phyloP scores from a whole-genome alignment of 2,113 vertebrate species.

The Ursus arctos region DNA sequence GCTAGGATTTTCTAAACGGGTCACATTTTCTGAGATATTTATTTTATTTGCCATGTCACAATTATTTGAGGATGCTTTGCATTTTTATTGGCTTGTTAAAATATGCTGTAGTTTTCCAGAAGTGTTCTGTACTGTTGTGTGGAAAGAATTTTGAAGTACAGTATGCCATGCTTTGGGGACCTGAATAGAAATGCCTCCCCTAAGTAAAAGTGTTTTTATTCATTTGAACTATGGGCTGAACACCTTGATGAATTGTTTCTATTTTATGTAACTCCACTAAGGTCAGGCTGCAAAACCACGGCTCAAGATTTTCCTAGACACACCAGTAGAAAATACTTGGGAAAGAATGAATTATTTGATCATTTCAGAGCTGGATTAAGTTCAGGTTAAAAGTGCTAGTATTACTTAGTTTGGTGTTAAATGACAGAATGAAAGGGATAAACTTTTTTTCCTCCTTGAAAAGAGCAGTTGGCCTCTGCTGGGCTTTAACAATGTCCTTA shows the following conservation, averaged over 20 bases:
- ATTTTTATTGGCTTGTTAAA: conserved; percentile 46
- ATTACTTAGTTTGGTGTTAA: background rate
- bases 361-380: background rate
- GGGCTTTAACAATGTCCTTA: no score
- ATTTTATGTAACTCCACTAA: background rate
- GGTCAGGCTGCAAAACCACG: background rate
- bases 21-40: background rate
- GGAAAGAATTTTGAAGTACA: background rate
- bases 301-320: background rate
- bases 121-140: background rate
- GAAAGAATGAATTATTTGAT: background rate
- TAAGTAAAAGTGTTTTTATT: background rate
- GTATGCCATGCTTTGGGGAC: background rate
- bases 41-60: background rate
- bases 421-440: background rate
- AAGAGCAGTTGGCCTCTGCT: no score
- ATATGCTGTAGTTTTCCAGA: background rate
- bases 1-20: background rate
- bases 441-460: background rate
- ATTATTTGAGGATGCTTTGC: background rate
- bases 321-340: background rate
- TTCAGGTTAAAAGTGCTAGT: background rate
- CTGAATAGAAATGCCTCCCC: background rate
- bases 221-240: background rate
- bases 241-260: background rate